Evolutionary conservation across 1,140 invertebrate species (phyloP), one percentile per base, ranked within the genome.

Genomic region (Drosophila carrolli): DNA sequence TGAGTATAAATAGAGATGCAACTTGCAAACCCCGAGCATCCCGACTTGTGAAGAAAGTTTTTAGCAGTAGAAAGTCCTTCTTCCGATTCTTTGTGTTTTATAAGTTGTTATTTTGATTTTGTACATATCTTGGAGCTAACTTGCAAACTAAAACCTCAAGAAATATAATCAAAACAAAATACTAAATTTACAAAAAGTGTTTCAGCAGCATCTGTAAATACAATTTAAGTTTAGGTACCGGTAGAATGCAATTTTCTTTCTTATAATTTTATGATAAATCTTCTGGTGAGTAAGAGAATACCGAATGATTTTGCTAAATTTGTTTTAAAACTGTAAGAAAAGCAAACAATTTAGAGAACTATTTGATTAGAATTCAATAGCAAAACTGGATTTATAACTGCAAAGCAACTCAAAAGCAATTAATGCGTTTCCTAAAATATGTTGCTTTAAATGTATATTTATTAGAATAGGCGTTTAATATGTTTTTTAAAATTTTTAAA

Each of bases 1-100:
- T 54, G 27, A 44, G 46, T 19, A 35, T 32, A 19, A 19, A 63
- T 58, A 37, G 29, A 72, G 4, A 2, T 40, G 27, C 53, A 46
- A 57, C 41, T 55, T 66, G 75, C 75, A 78, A 60, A 67, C 76
- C 53, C 60, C 16, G 9, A 58, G 57, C 60, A 62, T 43, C 60
- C 60, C 59, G 60, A 60, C 55, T 55, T 32, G 38, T 23, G 55
- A 62, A 19, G 29, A 57, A 60, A 43, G 27, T 29, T 57, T 51
- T 14, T n/a, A n/a, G 8, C 7, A 29, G 48, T 32, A 50, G 29
- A 29, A 50, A 50, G 48, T 50, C 48, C 48, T 50, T 32, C 29
- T 35, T 35, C n/a, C 48, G 9, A 51, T 51, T 51, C 48, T 51
- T 35, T 51, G 48, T 51, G 35, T 51, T 51, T 35, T 51, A 35